Conservation (phyloP, 2,113 vertebrate genomes). For the Laticauda laticaudata region DNA sequence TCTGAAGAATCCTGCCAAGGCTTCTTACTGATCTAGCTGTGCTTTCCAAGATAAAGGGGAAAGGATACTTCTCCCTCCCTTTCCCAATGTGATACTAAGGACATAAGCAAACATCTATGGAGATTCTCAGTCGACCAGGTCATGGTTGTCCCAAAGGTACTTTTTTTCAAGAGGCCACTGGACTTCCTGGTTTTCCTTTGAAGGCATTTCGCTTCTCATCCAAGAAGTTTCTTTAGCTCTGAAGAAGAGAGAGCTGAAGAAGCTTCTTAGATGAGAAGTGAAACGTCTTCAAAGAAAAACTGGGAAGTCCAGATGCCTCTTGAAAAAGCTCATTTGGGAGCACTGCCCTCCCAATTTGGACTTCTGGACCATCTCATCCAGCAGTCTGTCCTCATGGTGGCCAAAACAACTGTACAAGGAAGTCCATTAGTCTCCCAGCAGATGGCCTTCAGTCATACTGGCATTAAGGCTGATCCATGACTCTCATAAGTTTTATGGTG, state of each 20-base stretch:
- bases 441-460: background rate
- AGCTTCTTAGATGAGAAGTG: too few relatives aligned
- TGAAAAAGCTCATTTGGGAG: background rate
- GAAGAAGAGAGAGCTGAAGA: too few relatives aligned
- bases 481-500: background rate
- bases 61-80: background rate
- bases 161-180: too few relatives aligned
- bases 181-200: too few relatives aligned
- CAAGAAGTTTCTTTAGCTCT: too few relatives aligned
- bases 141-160: too few relatives aligned
- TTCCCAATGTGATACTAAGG: background rate
- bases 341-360: background rate
- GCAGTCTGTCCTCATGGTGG: background rate
- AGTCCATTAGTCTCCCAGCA: background rate
- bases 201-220: too few relatives aligned
- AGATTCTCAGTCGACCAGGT: too few relatives aligned
- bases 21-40: background rate
- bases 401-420: background rate
- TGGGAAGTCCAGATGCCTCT: too few relatives aligned
- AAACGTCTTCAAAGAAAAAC: too few relatives aligned
- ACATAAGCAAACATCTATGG: background rate
- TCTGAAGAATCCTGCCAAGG: background rate
- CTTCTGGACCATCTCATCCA: background rate
- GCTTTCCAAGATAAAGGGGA: background rate
- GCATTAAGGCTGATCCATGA: background rate